Percentiles rank a stretch among this genome's conserved stretches.
Conservation (phyloP, 2,888 invertebrate species). For the Pachydiplax longipennis region DNA sequence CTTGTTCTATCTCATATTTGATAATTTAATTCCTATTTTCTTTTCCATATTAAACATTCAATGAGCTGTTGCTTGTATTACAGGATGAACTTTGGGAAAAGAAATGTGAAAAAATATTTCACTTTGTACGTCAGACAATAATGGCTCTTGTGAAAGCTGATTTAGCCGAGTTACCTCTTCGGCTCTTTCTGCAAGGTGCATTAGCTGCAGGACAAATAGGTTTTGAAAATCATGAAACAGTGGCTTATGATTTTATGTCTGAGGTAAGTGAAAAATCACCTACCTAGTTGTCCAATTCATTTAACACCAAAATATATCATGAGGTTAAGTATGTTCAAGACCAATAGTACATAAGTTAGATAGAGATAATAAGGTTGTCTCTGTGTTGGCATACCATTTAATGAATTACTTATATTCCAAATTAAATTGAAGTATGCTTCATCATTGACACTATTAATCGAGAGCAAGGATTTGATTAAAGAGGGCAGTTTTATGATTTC, state of each 20-base stretch:
- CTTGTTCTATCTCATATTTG: not conserved
- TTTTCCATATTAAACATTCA: not conserved
- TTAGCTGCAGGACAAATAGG: constrained; percentile 89
- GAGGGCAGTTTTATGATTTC: too few relatives aligned
- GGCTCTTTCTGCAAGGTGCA: constrained; percentile 95
- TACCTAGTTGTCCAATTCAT: not conserved
- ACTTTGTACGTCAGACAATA: constrained; percentile 96
- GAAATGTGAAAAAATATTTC: constrained; percentile 97
- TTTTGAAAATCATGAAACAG: constrained; percentile 94
- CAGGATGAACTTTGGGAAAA: constrained; percentile 98
- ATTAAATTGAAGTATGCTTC: too few relatives aligned
- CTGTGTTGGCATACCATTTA: too few relatives aligned
- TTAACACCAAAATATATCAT: too few relatives aligned
- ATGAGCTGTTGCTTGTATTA: constrained; percentile 50
- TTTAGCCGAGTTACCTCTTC: constrained; percentile 88
- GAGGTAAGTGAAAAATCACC: constrained; percentile 62
- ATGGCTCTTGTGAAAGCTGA: constrained; percentile 94
- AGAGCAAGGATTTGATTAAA: too few relatives aligned
- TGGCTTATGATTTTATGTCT: constrained; percentile 98
- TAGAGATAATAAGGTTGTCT: too few relatives aligned
- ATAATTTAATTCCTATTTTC: constrained; percentile 4
- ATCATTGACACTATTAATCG: too few relatives aligned
- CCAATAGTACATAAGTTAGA: too few relatives aligned
- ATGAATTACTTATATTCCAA: too few relatives aligned
- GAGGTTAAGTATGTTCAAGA: too few relatives aligned